phyloP scores from a whole-genome alignment of 2,888 invertebrate species.

The Amorpha juglandis region DNA sequence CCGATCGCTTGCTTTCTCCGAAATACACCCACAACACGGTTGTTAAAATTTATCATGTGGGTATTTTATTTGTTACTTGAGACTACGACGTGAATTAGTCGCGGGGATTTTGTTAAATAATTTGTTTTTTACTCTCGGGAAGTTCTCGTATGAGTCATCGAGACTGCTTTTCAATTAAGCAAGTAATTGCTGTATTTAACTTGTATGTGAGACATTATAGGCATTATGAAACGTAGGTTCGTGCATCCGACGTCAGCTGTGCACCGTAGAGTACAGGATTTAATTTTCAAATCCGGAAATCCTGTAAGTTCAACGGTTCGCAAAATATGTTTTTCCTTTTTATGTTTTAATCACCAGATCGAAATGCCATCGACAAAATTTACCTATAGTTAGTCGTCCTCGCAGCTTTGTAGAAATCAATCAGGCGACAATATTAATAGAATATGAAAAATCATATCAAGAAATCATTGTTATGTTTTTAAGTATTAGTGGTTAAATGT shows the following conservation, averaged over 20 bases:
- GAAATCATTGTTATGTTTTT: background rate
- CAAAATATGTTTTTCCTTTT: background rate
- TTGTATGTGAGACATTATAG: background rate
- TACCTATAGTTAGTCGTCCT: background rate
- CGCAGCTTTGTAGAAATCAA: background rate
- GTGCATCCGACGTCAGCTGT: background rate
- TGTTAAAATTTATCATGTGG: conserved; percentile 33
- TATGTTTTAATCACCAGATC: no score
- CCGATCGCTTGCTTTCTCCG: conserved; percentile 55
- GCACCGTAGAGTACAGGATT: background rate
- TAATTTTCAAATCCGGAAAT: background rate
- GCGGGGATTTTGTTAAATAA: background rate
- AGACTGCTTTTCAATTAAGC: background rate
- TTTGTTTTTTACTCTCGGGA: background rate
- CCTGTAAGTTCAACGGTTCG: background rate
- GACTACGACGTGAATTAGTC: conserved; percentile 1
- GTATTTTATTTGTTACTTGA: conserved; percentile 29
- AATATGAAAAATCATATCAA: background rate
- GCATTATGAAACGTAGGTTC: background rate
- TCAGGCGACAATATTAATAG: background rate
- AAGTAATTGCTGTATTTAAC: background rate
- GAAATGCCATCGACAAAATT: no score
- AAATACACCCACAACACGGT: conserved; percentile 52
- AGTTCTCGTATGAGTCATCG: background rate
- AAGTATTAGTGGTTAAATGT: conserved; percentile 21